Evolutionary conservation across 2,113 vertebrate species (phyloP).

Genomic region (Pluvianellus socialis): DNA sequence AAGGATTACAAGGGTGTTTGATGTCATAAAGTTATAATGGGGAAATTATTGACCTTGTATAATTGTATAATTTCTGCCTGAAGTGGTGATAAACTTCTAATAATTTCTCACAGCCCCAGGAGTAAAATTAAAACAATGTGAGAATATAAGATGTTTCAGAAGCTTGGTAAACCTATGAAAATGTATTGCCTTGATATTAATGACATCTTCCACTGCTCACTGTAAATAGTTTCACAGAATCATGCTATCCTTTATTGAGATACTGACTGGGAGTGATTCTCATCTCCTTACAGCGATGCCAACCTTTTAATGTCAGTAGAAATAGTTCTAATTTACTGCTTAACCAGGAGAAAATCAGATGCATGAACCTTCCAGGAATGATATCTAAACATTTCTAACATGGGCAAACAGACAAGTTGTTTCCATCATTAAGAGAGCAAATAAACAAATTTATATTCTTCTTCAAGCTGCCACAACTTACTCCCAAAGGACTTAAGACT

Average conservation of each 20-base stretch:
- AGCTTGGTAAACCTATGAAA: background rate
- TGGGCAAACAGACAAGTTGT: background rate
- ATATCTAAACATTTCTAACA: background rate
- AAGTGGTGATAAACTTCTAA: background rate
- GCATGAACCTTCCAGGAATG: background rate
- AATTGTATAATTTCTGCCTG: constrained; percentile 8
- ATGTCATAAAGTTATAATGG: background rate
- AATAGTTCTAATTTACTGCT: background rate
- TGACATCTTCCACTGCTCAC: background rate
- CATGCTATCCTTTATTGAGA: background rate
- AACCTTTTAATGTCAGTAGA: background rate
- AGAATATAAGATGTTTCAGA: background rate
- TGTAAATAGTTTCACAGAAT: background rate
- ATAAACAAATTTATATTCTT: background rate
- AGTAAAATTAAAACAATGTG: background rate
- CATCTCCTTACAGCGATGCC: background rate
- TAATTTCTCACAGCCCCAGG: background rate
- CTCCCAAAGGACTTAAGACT: background rate
- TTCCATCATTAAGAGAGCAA: background rate
- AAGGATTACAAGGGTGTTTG: background rate
- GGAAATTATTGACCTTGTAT: constrained; percentile 1
- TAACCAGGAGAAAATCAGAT: background rate
- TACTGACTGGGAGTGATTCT: background rate
- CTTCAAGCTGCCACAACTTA: background rate
- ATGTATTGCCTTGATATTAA: background rate